Evolutionary conservation across 2,113 vertebrate species (phyloP), one percentile per base, ranked within the genome.

Genomic region (Chlamydotis undulata): DNA sequence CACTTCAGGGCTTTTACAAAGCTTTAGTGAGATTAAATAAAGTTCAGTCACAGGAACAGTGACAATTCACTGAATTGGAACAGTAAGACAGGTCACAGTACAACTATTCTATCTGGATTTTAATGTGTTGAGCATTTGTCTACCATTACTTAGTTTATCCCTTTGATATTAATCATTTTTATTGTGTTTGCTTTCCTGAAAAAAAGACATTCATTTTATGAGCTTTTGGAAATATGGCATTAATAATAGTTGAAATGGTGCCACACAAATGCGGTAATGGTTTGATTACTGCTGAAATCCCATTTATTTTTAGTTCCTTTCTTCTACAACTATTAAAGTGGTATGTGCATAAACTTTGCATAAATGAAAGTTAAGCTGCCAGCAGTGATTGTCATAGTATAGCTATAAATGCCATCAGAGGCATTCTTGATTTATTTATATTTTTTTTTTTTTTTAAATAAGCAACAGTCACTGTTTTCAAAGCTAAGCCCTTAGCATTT

Each of bases 241-340:
- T 69, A 93, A 86, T 92, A 92, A 55, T 25, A 92, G 25, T 28
- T 87, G 80, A 87, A 93, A 89, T 43, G 9, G 28, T 88, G 21
- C 35, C 59, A 84, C 35, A 45, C 84, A 87, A 82, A 93, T 69
- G 31, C 9, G 55, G 19, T 49, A 87, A 67, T 78, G 25, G 8
- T 70, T 85, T 80, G 37, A 81, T 86, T 88, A 57, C 22, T 91
- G 25, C 19, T 87, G 87, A 89, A 94, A 89, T 95, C 74, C 29
- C 43, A 69, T 86, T 94, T 96, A 89, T 84, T 97, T 91, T 92
- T 88, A 60, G 53, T 67, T 90, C 50, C n/a, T 93, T 94, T 93
- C 53, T 93, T 95, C 56, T 63, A 56, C 55, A 94, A 67, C 19
- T 88, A 81, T 56, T 86, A 57, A 73, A 82, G 35, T 82, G 74